Evolutionary conservation across 2,113 vertebrate genomes (phyloP), one percentile per base, ranked within the genome.

Genomic region (Gasterosteus nipponicus): DNA sequence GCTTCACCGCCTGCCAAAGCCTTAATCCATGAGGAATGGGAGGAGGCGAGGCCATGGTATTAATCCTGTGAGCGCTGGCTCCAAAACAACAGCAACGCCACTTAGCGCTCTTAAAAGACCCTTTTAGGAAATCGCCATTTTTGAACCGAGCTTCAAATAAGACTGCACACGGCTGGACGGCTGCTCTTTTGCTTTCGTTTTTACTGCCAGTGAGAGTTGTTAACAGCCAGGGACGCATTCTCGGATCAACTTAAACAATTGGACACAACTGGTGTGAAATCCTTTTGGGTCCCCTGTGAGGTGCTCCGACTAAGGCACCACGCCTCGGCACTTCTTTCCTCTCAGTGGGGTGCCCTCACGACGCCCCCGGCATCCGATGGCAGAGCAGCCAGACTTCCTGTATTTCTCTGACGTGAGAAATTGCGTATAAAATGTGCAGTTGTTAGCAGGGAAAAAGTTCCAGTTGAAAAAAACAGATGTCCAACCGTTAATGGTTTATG

Each of bases 11-110:
- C 74, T 91, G 92, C 93, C 92, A 92, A 94, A 91, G 87, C 33
- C 91, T 64, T 90, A 90, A 94, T 94, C 88, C 91, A 84, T 88
- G 62, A 91, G 86, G 94, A 94, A 95, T 91, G 92, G 84, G 42
- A 75, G 87, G 86, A 89, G 82, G 88, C 84, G 87, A 91, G 81
- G 82, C 82, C 53, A 10, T 31, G 65, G 75, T 77, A 88, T 89
- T 89, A 85, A 89, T 88, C 75, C 77, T 46, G 10, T 42, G 62
- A 77, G 61, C 59, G 61, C 81, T 83, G 57, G 71, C 53, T 73
- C 59, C 31, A 66, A 19, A 47, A 72, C 58, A 73, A 80, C 77
- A 82, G 72, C 62, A 75, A 42, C 10, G 2, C 53, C 56, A 72
- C 77, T 85, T 47, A 19, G 60, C 67, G 58, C 73, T 76, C 69